phyloP scores from a whole-genome alignment of 2,113 vertebrate species.

The Toxotes jaculatrix region DNA sequence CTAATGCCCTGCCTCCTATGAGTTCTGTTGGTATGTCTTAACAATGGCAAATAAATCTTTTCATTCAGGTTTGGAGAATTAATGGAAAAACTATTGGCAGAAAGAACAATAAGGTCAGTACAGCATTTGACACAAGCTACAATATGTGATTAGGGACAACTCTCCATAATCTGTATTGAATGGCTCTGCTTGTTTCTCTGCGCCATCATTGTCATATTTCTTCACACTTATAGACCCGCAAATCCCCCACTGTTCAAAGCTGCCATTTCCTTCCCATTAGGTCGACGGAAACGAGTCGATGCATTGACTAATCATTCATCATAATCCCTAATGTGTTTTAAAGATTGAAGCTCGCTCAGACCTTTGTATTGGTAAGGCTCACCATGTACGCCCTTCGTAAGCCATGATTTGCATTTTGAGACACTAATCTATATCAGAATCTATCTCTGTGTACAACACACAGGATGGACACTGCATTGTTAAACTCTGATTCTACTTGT shows the following conservation, averaged over 20 bases:
- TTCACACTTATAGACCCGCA: constrained; percentile 28
- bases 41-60: constrained; percentile 25
- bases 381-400: neutral
- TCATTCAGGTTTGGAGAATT: constrained; percentile 28
- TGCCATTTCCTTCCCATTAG: constrained; percentile 20
- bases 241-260: constrained; percentile 34
- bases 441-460: too few species aligned
- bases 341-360: constrained; percentile 12
- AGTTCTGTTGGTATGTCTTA: neutral
- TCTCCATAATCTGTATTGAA: constrained; percentile 52
- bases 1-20: neutral
- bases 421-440: too few species aligned
- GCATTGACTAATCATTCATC: constrained; percentile 28
- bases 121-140: constrained; percentile 32
- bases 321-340: constrained; percentile 30
- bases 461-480: too few species aligned
- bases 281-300: neutral
- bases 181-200: constrained; percentile 21
- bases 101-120: constrained; percentile 43
- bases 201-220: constrained; percentile 35
- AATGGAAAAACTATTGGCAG: constrained; percentile 36
- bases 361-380: neutral
- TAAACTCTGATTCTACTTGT: too few species aligned
- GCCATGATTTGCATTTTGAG: neutral
- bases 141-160: constrained; percentile 44